Base-by-base conservation (phyloP, 1,140 invertebrate genomes). In the Melanaphis sacchari region DNA sequence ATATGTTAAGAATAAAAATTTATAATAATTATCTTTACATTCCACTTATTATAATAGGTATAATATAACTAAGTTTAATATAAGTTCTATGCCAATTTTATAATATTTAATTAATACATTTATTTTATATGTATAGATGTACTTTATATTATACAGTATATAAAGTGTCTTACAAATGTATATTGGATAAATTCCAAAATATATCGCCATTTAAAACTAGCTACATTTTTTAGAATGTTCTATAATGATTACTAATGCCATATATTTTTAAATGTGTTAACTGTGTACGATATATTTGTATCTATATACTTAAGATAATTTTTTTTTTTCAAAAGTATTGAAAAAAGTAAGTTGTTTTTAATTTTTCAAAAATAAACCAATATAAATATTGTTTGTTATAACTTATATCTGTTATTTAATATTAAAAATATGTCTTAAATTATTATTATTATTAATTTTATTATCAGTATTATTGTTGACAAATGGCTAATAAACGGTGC, bases 381-480 rank as follows among this genome's bases (percentile, higher is more conserved):
- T 66, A 49, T 49, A 49, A 31, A 31, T 49, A 88, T 88, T 49
- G 85, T 88, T 88, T n/a, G 43, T 88, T 88, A 88, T 52, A 31
- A 52, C 9, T 88, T 88, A 88, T 52, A 31, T 38, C 36, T 88
- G 46, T 88, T 52, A 88, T 52, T 49, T 36, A 38, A 18, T 76
- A n/a, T n/a, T 76, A 76, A n/a, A n/a, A 76, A 52, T 11, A 49
- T 2, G 21, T 88, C 31, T 11, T 52, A 26, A 38, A 88, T 88
- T 88, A 88, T 88, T 88, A 43, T 87, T 87, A 84, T 40, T 76
- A 31, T 7, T 66, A n/a, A 46, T 46, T 46, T 76, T 36, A 76
- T n/a, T 41, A 84, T 26, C 9, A 84, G 38, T 84, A 24, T 84
- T 41, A 40, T 40, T 26, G 9, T 84, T 84, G 8, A 84, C 21